Evolutionary conservation across 1,140 invertebrate species (phyloP).

Genomic region (Philotrypesis tridentata): DNA sequence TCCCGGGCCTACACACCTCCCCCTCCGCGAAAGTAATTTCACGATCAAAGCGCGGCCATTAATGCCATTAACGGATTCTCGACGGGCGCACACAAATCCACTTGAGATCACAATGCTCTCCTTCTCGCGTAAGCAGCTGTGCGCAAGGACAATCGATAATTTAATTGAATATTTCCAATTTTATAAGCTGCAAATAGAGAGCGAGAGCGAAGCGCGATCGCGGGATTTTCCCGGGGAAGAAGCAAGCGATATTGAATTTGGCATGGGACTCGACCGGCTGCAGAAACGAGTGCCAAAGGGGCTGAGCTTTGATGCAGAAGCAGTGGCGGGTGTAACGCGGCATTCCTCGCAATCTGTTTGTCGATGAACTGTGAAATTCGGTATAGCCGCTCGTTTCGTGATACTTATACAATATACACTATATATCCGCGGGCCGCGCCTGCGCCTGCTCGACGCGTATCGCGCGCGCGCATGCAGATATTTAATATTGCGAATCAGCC

Average conservation of each 20-base stretch:
- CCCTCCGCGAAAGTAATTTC: neutral
- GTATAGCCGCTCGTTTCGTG: neutral
- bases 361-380: slow-evolving; percentile 16
- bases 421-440: no score
- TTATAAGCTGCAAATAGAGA: no score
- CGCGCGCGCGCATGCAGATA: no score
- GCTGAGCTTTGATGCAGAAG: neutral
- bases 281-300: neutral
- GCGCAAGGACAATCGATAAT: neutral
- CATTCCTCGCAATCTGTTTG: slow-evolving; percentile 16
- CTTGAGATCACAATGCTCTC: neutral
- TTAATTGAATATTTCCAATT: neutral
- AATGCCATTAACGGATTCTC: neutral
- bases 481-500: no score
- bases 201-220: neutral
- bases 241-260: slow-evolving; percentile 14
- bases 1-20: neutral
- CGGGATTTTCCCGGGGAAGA: neutral
- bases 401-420: no score
- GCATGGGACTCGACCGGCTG: no score
- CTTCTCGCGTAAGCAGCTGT: neutral
- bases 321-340: neutral
- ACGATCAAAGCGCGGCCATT: neutral
- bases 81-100: neutral
- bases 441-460: no score